phyloP scores from a whole-genome alignment of 2,888 invertebrate genomes.

The Volucella inflata region DNA sequence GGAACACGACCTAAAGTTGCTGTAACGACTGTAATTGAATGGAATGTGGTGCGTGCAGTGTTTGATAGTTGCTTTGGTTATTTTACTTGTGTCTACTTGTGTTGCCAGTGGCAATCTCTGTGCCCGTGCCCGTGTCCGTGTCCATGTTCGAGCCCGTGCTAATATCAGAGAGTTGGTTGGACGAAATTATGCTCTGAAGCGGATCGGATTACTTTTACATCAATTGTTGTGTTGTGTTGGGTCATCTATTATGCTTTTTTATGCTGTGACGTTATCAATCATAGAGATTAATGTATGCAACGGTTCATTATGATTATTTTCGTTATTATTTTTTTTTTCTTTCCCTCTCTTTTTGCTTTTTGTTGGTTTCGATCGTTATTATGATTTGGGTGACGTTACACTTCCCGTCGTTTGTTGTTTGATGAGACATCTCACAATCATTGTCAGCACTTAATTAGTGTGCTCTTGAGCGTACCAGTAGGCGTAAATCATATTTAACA shows the following conservation, averaged over 20 bases:
- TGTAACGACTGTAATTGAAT: constrained; percentile 63
- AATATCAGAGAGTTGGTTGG: neutral
- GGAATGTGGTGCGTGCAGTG: constrained; percentile 57
- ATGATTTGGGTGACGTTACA: no score
- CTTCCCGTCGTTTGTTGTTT: no score
- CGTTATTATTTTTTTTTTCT: no score
- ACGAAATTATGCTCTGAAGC: constrained; percentile 38
- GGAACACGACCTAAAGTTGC: constrained; percentile 61
- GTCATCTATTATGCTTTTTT: constrained; percentile 46
- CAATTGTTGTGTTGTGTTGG: constrained; percentile 20
- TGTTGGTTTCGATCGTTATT: no score
- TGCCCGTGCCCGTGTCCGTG: neutral
- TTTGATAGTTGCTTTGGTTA: constrained; percentile 34
- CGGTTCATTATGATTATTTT: neutral
- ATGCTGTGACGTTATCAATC: constrained; percentile 47
- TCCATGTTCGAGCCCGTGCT: neutral
- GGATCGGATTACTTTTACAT: constrained; percentile 47
- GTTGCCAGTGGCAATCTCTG: no score
- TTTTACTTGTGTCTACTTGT: neutral
- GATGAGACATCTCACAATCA: no score
- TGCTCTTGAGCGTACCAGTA: no score
- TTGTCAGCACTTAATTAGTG: no score
- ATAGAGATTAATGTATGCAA: constrained; percentile 51
- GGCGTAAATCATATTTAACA: no score
- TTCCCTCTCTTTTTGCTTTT: no score